Conservation (phyloP, 2,797 vertebrate genomes). For the Chlorospingus flavigularis region DNA sequence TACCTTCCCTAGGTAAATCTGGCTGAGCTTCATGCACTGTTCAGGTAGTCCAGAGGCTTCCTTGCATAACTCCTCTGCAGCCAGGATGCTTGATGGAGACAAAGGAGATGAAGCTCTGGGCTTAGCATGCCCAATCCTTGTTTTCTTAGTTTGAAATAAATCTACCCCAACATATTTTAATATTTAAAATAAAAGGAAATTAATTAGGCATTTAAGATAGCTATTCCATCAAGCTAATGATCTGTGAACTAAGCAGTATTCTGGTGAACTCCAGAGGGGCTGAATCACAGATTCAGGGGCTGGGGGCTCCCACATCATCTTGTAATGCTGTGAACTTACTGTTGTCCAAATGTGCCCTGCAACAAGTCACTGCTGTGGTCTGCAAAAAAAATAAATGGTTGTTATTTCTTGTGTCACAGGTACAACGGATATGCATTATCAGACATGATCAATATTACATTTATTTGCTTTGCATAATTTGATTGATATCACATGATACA, state of each 20-base stretch:
- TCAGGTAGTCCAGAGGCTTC: background rate
- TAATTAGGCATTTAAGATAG: background rate
- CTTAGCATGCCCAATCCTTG: background rate
- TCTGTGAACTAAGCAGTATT: background rate
- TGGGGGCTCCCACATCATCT: background rate
- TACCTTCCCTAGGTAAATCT: background rate
- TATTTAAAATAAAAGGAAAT: background rate
- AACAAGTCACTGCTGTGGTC: background rate
- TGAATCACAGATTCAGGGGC: background rate
- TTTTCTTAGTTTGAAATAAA: conserved; percentile 14
- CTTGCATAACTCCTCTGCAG: background rate
- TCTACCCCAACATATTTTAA: background rate
- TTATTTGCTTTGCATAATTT: background rate
- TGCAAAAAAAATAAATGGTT: background rate
- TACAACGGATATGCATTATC: background rate
- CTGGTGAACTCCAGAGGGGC: background rate
- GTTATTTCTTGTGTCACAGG: background rate
- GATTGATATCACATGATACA: background rate
- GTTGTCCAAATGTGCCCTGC: background rate
- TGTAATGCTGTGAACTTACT: background rate
- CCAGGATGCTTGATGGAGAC: background rate
- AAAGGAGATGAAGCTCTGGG: background rate
- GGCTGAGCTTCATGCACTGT: background rate
- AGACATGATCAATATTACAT: background rate
- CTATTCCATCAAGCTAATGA: background rate